phyloP scores from a whole-genome alignment of 2,113 vertebrate species.

The Rafetus swinhoei region DNA sequence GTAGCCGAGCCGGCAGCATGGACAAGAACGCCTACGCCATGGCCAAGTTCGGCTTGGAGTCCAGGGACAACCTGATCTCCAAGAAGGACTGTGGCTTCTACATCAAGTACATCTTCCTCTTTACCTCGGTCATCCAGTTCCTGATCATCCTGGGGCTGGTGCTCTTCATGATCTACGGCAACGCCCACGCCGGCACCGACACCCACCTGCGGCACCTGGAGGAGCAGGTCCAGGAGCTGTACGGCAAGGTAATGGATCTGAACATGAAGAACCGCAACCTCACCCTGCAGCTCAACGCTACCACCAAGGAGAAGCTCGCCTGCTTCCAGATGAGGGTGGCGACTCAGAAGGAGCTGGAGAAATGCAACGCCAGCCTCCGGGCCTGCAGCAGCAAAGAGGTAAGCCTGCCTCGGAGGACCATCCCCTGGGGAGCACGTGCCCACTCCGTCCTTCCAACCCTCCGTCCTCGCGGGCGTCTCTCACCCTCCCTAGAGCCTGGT shows the following conservation, averaged over 20 bases:
- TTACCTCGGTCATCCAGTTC: constrained; percentile 91
- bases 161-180: constrained; percentile 94
- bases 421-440: background rate
- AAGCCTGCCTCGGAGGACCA: background rate
- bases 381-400: background rate
- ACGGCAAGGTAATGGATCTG: constrained; percentile 65
- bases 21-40: constrained; percentile 83
- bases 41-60: constrained; percentile 81
- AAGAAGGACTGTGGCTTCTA: constrained; percentile 81
- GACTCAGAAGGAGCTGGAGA: constrained; percentile 57
- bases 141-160: constrained; percentile 94
- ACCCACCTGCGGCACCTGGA: constrained; percentile 81
- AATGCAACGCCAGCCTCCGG: constrained; percentile 67
- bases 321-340: background rate
- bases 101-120: constrained; percentile 91
- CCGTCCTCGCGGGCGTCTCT: background rate
- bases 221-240: constrained; percentile 72
- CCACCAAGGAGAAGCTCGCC: constrained; percentile 37
- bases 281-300: constrained; percentile 72
- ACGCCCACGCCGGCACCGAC: constrained; percentile 83
- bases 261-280: constrained; percentile 71
- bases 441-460: background rate
- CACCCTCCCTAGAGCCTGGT: background rate
- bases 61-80: constrained; percentile 66
- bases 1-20: constrained; percentile 64